Base-by-base conservation (phyloP, 2,113 vertebrate genomes). In the Herpetotheres cachinnans region DNA sequence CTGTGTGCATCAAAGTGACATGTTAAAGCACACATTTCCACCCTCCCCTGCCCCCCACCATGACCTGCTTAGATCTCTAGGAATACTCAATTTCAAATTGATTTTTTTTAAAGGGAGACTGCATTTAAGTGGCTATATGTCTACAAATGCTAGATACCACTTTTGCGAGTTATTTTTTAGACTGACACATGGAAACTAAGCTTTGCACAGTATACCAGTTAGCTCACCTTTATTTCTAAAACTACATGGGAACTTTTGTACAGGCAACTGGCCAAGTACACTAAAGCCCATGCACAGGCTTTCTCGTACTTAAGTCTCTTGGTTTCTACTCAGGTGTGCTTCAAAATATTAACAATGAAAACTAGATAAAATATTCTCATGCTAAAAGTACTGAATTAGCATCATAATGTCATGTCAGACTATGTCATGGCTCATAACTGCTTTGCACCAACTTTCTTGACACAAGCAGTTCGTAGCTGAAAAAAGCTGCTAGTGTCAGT, bases 21-120 rank as follows among this genome's bases (percentile, higher is more conserved):
- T 77, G 30, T 49, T 76, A 80, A 46, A 74, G 27, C 7, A 11
- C 27, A 65, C 5, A 25, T 13, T 17, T 11, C 20, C 3, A 9
- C 16, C 4, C 42, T 46, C 18, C 26, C 24, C 22, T 10, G 6
- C 2, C 4, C 8, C 7, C 5, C 9, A 11, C 8, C 2, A 12
- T 49, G 13, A 40, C 12, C 55, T 55, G 11, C 61, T 20, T 0
- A 59, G 42, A 40, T n/a, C 66, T 82, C 24, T 24, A 63, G 7
- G 42, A 71, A 46, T 24, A 44, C 17, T 78, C 36, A 24, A 16
- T 73, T 84, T 61, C 67, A 78, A 26, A 54, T 1, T 4, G 13
- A 36, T 47, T 19, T 40, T 72, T 63, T 82, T 66, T 14, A 16
- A 85, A 59, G 47, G 46, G 50, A 85, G 52, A 59, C 34, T 50